A percentile compares a stretch with the other conserved stretches of the same genome.
These are phyloP conservation scores for Hylaeus volcanicus DNA, from an alignment of 1,140 invertebrate genomes.

Conservation along the genomic window DNA sequence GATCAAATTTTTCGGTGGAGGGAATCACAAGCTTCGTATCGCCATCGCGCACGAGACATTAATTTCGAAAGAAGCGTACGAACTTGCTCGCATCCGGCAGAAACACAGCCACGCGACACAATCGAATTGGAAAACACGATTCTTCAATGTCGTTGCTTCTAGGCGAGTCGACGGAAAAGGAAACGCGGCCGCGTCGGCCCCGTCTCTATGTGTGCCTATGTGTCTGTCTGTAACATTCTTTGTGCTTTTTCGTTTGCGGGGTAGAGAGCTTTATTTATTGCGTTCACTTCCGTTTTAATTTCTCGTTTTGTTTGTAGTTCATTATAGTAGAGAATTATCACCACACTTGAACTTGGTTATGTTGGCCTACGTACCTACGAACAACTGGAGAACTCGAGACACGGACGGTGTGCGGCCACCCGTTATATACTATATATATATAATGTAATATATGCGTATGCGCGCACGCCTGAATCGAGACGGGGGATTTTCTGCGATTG, in stretches of 20 bases:
- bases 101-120: conserved; percentile 1
- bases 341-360: conserved; percentile 76
- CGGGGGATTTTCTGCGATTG: conserved; percentile 72
- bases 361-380: conserved; percentile 68
- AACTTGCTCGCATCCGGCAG: not conserved
- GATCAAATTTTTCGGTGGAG: no score
- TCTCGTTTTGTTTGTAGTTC: conserved; percentile 77
- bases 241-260: conserved; percentile 81
- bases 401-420: conserved; percentile 64
- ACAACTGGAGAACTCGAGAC: conserved; percentile 79
- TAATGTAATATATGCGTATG: conserved; percentile 48
- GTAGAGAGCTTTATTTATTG: conserved; percentile 85
- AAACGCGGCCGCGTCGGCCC: not conserved
- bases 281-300: conserved; percentile 77
- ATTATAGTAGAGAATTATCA: conserved; percentile 77
- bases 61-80: not conserved
- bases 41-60: not conserved
- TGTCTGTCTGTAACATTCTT: conserved; percentile 71
- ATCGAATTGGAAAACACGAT: conserved; percentile 3
- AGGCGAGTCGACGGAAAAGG: not conserved
- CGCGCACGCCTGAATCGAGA: conserved; percentile 73
- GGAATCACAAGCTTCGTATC: no score
- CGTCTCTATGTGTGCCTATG: conserved; percentile 62
- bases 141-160: not conserved
- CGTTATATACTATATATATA: conserved; percentile 5